A percentile compares a stretch with the other conserved stretches of the same genome.
phyloP scores from a whole-genome alignment of 2,888 invertebrate species.

The Sesamia inferens region DNA sequence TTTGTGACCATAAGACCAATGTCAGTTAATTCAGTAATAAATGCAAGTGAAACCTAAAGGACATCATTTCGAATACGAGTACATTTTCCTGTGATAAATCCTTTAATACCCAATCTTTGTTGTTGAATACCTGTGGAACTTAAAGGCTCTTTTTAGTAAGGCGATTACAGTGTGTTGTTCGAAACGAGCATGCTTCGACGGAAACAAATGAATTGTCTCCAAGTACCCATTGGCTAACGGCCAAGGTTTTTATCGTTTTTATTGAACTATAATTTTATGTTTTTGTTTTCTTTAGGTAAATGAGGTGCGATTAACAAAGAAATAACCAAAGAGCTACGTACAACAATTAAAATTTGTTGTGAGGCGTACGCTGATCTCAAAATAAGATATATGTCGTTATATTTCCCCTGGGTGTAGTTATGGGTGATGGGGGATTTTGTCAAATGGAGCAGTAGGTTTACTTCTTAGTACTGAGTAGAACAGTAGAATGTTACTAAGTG shows the following conservation, averaged over 20 bases:
- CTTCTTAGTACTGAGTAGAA: conserved; percentile 14
- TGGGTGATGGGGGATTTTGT: conserved; percentile 35
- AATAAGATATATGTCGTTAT: conserved; percentile 16
- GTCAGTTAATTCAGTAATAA: not conserved
- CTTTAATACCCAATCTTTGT: not conserved
- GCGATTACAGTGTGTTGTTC: conserved; percentile 44
- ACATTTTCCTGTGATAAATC: conserved; percentile 1
- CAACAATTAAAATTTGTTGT: conserved; percentile 13
- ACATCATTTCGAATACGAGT: not conserved
- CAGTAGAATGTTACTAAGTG: not conserved
- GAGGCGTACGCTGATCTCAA: conserved; percentile 22
- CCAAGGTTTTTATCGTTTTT: conserved; percentile 75
- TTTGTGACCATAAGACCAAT: not conserved
- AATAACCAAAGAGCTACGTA: conserved; percentile 17
- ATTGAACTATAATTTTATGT: conserved; percentile 52
- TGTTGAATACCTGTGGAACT: conserved; percentile 18
- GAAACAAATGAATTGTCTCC: conserved; percentile 74
- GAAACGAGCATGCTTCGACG: conserved; percentile 60
- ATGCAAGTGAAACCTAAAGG: not conserved
- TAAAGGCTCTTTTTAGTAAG: conserved; percentile 24
- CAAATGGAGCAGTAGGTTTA: conserved; percentile 20
- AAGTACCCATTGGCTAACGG: conserved; percentile 67
- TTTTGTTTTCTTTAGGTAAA: conserved; percentile 14
- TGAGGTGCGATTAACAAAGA: conserved; percentile 11
- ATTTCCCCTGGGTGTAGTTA: conserved; percentile 36